phyloP scores from a whole-genome alignment of 2,113 vertebrate genomes.

The Poeciliopsis retropinna region DNA sequence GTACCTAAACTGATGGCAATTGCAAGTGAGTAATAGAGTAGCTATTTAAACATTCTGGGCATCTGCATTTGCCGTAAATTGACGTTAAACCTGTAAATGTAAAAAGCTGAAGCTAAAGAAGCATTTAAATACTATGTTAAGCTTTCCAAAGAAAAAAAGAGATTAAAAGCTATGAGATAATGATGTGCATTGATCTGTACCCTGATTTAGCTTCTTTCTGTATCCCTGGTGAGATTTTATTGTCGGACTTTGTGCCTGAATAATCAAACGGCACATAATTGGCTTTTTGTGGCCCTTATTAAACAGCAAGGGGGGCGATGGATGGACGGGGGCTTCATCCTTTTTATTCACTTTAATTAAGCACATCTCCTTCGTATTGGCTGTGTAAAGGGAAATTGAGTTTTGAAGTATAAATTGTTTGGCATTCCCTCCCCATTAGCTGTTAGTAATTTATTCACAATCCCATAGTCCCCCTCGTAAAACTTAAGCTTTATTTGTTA shows the following conservation, averaged over 20 bases:
- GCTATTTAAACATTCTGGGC: not conserved
- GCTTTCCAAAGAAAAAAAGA: slow-evolving; percentile 47
- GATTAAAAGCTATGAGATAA: slow-evolving; percentile 19
- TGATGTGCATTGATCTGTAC: slow-evolving; percentile 54
- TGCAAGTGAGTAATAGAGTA: not conserved
- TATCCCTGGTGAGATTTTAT: slow-evolving; percentile 21
- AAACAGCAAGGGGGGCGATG: slow-evolving; percentile 19
- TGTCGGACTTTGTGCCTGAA: slow-evolving; percentile 49
- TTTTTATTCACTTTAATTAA: slow-evolving; percentile 59
- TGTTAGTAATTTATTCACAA: slow-evolving; percentile 28
- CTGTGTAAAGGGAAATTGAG: slow-evolving; percentile 24
- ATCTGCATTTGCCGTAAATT: not conserved
- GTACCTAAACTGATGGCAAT: not conserved
- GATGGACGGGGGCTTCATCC: slow-evolving; percentile 8
- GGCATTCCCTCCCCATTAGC: slow-evolving; percentile 34
- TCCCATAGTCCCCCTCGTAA: not conserved
- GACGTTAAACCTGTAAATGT: slow-evolving; percentile 6
- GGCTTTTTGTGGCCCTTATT: slow-evolving; percentile 62
- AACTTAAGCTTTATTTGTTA: not conserved
- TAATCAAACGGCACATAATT: slow-evolving; percentile 59
- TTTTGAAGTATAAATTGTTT: slow-evolving; percentile 34
- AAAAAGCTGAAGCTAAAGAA: slow-evolving; percentile 13
- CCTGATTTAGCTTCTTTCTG: slow-evolving; percentile 35
- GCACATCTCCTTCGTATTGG: slow-evolving; percentile 19
- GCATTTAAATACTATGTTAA: slow-evolving; percentile 16